Evolutionary conservation across 2,113 vertebrate genomes (phyloP).

Genomic region (Ophthalmolycus amberensis): DNA sequence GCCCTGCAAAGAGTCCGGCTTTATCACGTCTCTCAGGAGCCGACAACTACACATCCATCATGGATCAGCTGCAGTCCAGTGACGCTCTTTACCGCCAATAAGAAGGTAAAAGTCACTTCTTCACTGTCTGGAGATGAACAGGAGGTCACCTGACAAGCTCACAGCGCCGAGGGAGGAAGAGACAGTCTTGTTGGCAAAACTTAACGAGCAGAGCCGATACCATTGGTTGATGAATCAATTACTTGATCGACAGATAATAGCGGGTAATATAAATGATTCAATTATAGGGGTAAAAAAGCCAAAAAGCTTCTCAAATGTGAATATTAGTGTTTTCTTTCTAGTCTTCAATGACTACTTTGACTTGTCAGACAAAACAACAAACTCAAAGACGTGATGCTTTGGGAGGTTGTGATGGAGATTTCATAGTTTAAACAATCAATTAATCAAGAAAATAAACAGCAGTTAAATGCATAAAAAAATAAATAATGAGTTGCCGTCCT

Average conservation of each 20-base stretch:
- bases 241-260: background rate
- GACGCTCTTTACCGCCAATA: background rate
- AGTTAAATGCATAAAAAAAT: background rate
- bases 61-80: background rate
- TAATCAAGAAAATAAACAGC: background rate
- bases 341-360: background rate
- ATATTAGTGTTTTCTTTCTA: background rate
- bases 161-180: background rate
- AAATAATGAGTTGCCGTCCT: background rate
- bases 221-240: background rate
- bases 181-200: background rate
- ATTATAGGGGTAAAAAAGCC: background rate
- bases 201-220: background rate
- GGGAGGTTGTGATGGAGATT: background rate
- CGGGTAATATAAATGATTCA: too few relatives aligned
- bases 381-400: background rate
- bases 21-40: background rate
- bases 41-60: conserved; percentile 12
- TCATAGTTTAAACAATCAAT: background rate
- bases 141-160: background rate
- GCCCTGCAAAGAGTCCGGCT: conserved; percentile 5
- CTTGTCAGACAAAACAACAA: background rate
- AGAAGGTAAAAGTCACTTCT: background rate
- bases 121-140: background rate
- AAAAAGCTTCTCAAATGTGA: background rate